Evolutionary conservation across 2,888 invertebrate species (phyloP).

Genomic region (Prenolepis imparis): DNA sequence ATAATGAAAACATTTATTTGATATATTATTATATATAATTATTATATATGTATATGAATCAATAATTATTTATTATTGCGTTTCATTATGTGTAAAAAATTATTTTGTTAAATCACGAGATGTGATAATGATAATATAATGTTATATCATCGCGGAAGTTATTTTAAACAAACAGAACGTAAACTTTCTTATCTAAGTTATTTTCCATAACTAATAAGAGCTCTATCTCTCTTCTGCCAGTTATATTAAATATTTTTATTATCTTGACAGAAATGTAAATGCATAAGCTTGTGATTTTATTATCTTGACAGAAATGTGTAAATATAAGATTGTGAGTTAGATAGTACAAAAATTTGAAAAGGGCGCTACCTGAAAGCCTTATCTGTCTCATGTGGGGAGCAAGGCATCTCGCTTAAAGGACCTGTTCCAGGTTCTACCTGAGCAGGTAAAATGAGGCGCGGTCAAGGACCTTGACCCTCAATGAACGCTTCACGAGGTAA

Average conservation of each 20-base stretch:
- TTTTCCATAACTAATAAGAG: neutral
- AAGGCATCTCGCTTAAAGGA: conserved; percentile 54
- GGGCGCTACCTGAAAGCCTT: neutral
- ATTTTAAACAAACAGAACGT: neutral
- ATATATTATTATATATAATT: neutral
- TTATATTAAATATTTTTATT: neutral
- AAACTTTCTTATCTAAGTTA: neutral
- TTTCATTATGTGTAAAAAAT: neutral
- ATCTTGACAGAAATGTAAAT: conserved; percentile 10
- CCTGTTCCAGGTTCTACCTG: conserved; percentile 70
- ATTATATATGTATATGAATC: neutral
- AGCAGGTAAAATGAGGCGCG: conserved; percentile 67
- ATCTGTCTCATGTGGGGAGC: neutral
- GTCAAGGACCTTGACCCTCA: conserved; percentile 81
- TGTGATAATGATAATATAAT: too few species aligned
- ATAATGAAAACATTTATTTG: neutral
- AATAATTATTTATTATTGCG: neutral
- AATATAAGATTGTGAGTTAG: neutral
- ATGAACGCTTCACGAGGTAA: conserved; percentile 56
- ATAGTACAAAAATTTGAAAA: neutral
- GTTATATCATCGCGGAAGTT: neutral
- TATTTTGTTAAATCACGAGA: neutral
- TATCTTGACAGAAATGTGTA: neutral
- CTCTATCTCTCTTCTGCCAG: neutral
- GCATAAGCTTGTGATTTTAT: neutral